These are phyloP conservation scores for Lethenteron camtschaticum DNA, from an alignment of 2,113 vertebrate genomes.

Conservation along the genomic window DNA sequence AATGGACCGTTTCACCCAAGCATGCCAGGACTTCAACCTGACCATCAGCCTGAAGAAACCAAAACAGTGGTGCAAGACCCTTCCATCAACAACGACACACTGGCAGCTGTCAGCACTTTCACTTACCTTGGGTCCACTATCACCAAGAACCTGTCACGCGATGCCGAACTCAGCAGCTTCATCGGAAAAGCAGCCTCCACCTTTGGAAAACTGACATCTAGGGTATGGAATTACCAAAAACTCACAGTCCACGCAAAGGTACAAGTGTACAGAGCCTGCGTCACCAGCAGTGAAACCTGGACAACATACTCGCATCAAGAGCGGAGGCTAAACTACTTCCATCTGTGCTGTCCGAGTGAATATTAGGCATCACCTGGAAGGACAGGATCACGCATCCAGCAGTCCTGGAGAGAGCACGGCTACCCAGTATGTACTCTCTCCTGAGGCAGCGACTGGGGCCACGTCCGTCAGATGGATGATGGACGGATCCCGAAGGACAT, in stretches of 20 bases:
- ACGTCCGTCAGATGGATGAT: neutral
- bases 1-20: neutral
- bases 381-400: neutral
- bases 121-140: neutral
- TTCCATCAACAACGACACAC: neutral
- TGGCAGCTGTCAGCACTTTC: neutral
- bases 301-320: too few species aligned
- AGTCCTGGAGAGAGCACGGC: neutral
- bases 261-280: neutral
- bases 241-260: neutral
- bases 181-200: neutral
- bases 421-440: neutral
- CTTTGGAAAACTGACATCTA: neutral
- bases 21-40: conserved; percentile 2
- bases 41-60: neutral
- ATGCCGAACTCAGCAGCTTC: neutral
- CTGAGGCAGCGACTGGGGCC: neutral
- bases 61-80: neutral
- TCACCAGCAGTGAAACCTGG: neutral
- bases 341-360: neutral
- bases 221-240: neutral
- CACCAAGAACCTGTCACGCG: neutral
- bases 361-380: neutral
- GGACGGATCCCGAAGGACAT: neutral
- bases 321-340: neutral